Conservation (phyloP, 2,797 vertebrate genomes). For the Cuniculus paca region DNA sequence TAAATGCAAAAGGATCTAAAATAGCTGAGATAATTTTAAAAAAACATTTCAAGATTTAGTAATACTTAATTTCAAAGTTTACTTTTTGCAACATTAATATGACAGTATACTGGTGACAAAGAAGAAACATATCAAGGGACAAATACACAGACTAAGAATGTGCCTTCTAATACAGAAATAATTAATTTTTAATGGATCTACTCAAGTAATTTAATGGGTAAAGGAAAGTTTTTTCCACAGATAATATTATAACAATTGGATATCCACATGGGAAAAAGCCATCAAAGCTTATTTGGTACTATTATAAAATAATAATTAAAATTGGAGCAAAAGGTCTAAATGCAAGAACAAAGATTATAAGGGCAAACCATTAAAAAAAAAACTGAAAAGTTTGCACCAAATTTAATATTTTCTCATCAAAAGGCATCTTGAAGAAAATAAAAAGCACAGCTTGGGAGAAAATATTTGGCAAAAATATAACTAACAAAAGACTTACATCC, state of each 20-base stretch:
- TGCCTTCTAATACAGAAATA: neutral
- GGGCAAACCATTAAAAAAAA: neutral
- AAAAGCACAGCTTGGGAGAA: constrained; percentile 2
- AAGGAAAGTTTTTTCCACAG: neutral
- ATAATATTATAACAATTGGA: neutral
- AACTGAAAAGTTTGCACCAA: neutral
- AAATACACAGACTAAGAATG: neutral
- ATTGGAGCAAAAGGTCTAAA: neutral
- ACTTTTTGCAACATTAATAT: neutral
- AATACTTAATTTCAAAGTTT: neutral
- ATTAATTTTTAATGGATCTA: neutral
- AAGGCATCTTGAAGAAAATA: constrained; percentile 3
- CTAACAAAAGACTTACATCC: neutral
- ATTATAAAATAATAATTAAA: neutral
- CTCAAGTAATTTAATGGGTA: neutral
- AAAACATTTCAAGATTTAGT: neutral
- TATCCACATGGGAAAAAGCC: neutral
- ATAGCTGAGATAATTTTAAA: neutral
- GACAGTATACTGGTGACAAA: neutral
- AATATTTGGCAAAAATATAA: neutral
- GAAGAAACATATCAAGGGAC: neutral
- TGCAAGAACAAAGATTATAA: neutral
- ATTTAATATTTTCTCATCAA: constrained; percentile 48
- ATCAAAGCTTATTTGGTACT: neutral
- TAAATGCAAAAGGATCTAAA: neutral